A percentile compares a stretch with the other conserved stretches of the same genome.
phyloP scores from a whole-genome alignment of 2,888 invertebrate species.

The Chromoteleia sp. region DNA sequence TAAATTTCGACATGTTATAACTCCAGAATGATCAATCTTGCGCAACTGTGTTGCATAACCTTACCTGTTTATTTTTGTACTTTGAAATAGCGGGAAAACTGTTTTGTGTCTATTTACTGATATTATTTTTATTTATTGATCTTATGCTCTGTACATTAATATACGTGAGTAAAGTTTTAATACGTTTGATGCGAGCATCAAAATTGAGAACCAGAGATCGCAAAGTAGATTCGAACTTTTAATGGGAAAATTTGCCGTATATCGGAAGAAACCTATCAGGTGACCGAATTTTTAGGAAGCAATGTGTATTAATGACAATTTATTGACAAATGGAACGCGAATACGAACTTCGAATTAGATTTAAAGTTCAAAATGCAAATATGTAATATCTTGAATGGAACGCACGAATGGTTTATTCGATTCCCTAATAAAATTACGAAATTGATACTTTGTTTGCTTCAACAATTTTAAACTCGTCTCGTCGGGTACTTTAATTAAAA shows the following conservation, averaged over 20 bases:
- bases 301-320: neutral
- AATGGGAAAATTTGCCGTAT: neutral
- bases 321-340: too few relatives aligned
- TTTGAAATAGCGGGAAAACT: too few relatives aligned
- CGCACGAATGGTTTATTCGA: too few relatives aligned
- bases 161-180: constrained; percentile 6
- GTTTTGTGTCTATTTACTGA: too few relatives aligned
- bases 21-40: too few relatives aligned
- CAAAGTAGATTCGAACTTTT: constrained; percentile 2
- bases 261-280: neutral
- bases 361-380: neutral
- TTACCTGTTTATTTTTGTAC: too few relatives aligned
- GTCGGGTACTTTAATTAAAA: neutral
- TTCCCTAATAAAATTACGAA: too few relatives aligned
- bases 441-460: neutral
- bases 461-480: neutral
- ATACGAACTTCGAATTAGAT: neutral
- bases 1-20: too few relatives aligned
- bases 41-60: too few relatives aligned
- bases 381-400: too few relatives aligned
- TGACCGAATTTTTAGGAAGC: neutral
- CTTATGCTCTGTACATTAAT: too few relatives aligned
- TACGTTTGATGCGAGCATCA: constrained; percentile 1
- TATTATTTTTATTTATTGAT: too few relatives aligned
- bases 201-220: neutral